These are phyloP conservation scores for Meriones unguiculatus DNA, from an alignment of 2,113 vertebrate species.

Conservation along the genomic window DNA sequence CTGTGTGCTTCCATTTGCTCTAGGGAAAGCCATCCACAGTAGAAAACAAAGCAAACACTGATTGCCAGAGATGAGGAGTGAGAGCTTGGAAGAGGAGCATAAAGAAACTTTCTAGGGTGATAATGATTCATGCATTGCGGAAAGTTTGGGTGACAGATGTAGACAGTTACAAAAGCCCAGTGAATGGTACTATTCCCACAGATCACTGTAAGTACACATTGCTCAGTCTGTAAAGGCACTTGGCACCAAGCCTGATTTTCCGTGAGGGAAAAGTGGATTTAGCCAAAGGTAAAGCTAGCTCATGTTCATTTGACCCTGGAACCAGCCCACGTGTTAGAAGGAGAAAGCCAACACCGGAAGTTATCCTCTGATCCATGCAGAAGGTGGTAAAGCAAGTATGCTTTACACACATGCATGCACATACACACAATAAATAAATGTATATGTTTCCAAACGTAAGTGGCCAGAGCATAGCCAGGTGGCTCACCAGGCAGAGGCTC, in stretches of 20 bases:
- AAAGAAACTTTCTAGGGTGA: neutral
- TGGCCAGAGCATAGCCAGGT: neutral
- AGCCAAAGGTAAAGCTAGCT: too few species aligned
- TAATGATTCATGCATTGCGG: neutral
- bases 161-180: neutral
- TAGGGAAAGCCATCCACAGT: neutral
- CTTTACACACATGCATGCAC: neutral
- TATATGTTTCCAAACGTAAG: neutral
- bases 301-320: too few species aligned
- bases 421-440: neutral
- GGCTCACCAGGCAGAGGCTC: neutral
- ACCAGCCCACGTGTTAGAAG: neutral
- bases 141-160: neutral
- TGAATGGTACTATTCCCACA: neutral
- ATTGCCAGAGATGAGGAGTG: neutral
- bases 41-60: slow-evolving; percentile 13
- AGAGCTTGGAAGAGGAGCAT: neutral
- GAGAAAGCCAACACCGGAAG: neutral
- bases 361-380: neutral
- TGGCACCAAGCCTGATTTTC: neutral
- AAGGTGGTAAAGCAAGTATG: too few species aligned
- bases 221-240: neutral
- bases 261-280: too few species aligned
- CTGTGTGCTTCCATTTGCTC: neutral
- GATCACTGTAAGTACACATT: neutral